Conservation (phyloP, 2,888 invertebrate species). For the Ernsta delagoae region DNA sequence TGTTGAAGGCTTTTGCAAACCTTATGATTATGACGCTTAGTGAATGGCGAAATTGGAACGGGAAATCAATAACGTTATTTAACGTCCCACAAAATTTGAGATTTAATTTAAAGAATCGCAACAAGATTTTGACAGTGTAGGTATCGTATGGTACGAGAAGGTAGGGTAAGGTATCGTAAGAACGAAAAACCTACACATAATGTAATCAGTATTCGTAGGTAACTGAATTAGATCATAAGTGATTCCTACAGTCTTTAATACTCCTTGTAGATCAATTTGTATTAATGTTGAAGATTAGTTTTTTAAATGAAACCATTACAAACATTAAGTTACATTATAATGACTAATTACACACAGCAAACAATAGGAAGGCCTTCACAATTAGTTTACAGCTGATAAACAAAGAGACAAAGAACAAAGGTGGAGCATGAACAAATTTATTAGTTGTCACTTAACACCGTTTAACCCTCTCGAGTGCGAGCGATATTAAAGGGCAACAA, state of each 20-base stretch:
- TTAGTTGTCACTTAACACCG: conserved; percentile 14
- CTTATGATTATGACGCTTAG: background rate
- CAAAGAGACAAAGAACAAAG: conserved; percentile 14
- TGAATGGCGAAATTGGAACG: background rate
- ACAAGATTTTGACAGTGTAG: too few relatives aligned
- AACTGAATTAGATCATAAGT: too few relatives aligned
- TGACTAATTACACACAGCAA: background rate
- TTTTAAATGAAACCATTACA: background rate
- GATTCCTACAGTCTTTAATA: too few relatives aligned
- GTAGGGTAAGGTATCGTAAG: too few relatives aligned
- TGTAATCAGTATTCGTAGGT: too few relatives aligned
- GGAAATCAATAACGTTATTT: background rate
- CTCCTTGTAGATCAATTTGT: background rate
- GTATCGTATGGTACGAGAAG: too few relatives aligned
- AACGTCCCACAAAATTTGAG: background rate
- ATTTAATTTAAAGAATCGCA: too few relatives aligned
- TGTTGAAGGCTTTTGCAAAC: background rate
- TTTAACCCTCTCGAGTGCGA: conserved; percentile 12
- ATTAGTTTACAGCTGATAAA: conserved; percentile 4
- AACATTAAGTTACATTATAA: background rate
- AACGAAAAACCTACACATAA: too few relatives aligned
- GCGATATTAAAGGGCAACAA: background rate
- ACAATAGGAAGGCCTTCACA: background rate
- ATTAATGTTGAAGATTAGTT: background rate
- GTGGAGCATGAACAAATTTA: conserved; percentile 9